phyloP scores from a whole-genome alignment of 1,140 invertebrate species.

The Ladona fulva region DNA sequence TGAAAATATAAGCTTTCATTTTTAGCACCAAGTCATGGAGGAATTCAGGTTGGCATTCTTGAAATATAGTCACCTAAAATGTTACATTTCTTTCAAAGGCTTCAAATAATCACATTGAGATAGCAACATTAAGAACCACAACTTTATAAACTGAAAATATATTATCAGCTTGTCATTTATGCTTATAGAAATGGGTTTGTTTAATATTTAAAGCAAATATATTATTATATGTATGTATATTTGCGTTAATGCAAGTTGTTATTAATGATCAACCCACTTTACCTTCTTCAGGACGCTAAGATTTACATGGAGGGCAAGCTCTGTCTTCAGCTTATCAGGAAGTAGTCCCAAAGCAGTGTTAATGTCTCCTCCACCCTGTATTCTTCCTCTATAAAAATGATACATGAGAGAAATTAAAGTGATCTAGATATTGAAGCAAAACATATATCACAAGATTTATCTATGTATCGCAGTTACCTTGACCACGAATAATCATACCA shows the following conservation, averaged over 20 bases:
- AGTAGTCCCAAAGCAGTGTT: constrained; percentile 86
- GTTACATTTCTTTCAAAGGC: too few relatives aligned
- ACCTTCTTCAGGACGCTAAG: constrained; percentile 92
- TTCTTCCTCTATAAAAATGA: constrained; percentile 60
- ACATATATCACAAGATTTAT: too few relatives aligned
- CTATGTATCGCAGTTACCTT: constrained; percentile 37
- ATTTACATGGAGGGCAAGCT: constrained; percentile 91
- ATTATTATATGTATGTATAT: background rate
- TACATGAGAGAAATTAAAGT: constrained; percentile 11
- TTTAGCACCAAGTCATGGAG: constrained; percentile 92
- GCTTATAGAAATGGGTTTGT: too few relatives aligned
- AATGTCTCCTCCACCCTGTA: constrained; percentile 91
- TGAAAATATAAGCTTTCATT: constrained; percentile 97
- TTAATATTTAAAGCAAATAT: too few relatives aligned
- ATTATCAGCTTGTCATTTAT: too few relatives aligned
- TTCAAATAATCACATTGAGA: too few relatives aligned
- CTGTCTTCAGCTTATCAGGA: constrained; percentile 93
- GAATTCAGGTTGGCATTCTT: constrained; percentile 96
- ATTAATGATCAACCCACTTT: constrained; percentile 27
- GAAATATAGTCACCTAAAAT: constrained; percentile 66
- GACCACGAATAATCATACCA: constrained; percentile 99
- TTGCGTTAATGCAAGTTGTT: background rate
- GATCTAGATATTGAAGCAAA: background rate
- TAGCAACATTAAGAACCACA: too few relatives aligned
- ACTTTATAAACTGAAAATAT: too few relatives aligned